phyloP scores from a whole-genome alignment of 2,113 vertebrate species.

The Polyodon spathula region DNA sequence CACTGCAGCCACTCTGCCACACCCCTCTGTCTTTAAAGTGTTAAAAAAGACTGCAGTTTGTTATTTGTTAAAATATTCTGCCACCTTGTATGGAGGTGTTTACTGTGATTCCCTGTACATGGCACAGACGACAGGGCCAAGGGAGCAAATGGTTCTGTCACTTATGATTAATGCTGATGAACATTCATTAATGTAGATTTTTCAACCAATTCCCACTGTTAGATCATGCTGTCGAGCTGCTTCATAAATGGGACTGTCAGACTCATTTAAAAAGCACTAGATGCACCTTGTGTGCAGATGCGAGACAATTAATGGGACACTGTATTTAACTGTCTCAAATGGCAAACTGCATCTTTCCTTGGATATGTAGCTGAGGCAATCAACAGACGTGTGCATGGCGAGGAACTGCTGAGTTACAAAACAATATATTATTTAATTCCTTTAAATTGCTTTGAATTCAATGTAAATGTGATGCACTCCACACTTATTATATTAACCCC shows the following conservation, averaged over 20 bases:
- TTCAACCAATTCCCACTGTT: constrained; percentile 4
- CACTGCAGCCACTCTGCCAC: no score
- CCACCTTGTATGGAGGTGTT: not conserved
- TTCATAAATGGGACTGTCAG: not conserved
- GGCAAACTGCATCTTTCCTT: no score
- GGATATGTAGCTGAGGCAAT: no score
- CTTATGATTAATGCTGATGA: constrained; percentile 9
- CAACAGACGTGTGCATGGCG: no score
- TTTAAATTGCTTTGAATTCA: no score
- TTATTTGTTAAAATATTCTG: no score
- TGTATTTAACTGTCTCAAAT: not conserved
- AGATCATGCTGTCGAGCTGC: not conserved
- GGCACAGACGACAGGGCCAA: constrained; percentile 3
- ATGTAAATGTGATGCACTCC: no score
- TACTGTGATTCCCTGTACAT: not conserved
- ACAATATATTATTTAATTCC: no score
- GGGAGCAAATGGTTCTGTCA: constrained; percentile 4
- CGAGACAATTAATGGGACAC: not conserved
- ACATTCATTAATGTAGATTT: constrained; percentile 9
- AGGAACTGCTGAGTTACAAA: no score
- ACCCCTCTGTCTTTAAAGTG: no score
- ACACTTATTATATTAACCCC: no score
- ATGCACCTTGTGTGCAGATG: not conserved
- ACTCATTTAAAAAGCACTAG: not conserved
- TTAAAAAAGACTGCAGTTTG: no score